phyloP scores from a whole-genome alignment of 2,888 invertebrate genomes.

The Seira ritae region DNA sequence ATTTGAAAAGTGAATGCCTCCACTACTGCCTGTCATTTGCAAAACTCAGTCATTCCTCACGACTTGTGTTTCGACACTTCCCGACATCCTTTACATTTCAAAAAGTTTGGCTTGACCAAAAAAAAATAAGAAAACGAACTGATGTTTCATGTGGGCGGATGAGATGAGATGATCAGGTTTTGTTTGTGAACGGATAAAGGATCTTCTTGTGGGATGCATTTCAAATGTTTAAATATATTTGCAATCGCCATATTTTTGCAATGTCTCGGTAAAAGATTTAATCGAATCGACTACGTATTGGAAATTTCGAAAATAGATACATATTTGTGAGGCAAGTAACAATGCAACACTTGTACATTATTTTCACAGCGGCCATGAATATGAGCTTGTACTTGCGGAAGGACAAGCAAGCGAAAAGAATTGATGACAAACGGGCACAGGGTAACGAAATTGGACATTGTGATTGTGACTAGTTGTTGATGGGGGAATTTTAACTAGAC shows the following conservation, averaged over 20 bases:
- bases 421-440: slow-evolving; percentile 66
- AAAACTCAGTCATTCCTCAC: slow-evolving; percentile 73
- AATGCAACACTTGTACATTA: too few species aligned
- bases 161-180: slow-evolving; percentile 39
- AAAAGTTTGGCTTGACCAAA: slow-evolving; percentile 45
- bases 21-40: slow-evolving; percentile 73
- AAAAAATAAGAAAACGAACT: too few species aligned
- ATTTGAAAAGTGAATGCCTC: slow-evolving; percentile 72
- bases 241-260: too few species aligned
- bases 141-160: slow-evolving; percentile 43
- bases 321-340: too few species aligned
- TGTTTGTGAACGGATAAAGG: too few species aligned
- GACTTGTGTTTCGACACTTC: slow-evolving; percentile 72
- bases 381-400: too few species aligned
- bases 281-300: too few species aligned
- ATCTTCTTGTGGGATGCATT: too few species aligned
- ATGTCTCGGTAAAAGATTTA: too few species aligned
- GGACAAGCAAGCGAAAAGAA: slow-evolving; percentile 60
- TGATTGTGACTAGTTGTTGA: slow-evolving; percentile 61
- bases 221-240: too few species aligned
- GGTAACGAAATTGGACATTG: slow-evolving; percentile 64
- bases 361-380: too few species aligned
- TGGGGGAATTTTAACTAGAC: slow-evolving; percentile 59
- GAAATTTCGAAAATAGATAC: too few species aligned
- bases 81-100: slow-evolving; percentile 39